These are phyloP conservation scores for Cyanoramphus novaezelandiae DNA, from an alignment of 2,113 vertebrate species.

Conservation along the genomic window DNA sequence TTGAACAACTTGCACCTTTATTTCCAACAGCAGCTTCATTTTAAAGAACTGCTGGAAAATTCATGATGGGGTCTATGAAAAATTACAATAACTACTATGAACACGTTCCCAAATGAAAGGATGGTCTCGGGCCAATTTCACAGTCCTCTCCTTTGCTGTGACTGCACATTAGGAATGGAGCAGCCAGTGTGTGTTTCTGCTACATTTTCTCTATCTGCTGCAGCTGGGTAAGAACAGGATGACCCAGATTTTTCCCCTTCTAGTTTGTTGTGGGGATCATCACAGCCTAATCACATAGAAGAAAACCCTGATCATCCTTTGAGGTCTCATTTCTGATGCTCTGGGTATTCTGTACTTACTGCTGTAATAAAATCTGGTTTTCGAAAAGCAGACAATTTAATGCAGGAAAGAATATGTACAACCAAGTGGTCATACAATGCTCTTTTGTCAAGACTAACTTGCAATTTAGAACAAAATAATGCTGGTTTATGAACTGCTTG, in stretches of 20 bases:
- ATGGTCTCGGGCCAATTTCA: not conserved
- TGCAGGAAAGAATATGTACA: not conserved
- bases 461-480: not conserved
- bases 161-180: not conserved
- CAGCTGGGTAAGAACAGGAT: not conserved
- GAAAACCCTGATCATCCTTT: accelerated
- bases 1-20: not conserved
- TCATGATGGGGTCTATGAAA: not conserved
- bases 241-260: not conserved
- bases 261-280: not conserved
- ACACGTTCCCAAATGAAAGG: not conserved
- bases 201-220: not conserved
- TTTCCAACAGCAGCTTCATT: slow-evolving; percentile 12
- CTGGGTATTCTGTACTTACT: not conserved
- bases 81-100: not conserved
- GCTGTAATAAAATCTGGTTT: not conserved
- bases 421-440: not conserved
- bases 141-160: not conserved
- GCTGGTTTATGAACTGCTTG: not conserved
- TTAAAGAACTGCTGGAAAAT: slow-evolving; percentile 34
- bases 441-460: not conserved
- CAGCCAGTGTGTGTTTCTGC: not conserved
- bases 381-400: not conserved
- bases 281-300: not conserved
- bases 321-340: not conserved